phyloP scores from a whole-genome alignment of 1,140 invertebrate genomes.

The Drosophila littoralis region DNA sequence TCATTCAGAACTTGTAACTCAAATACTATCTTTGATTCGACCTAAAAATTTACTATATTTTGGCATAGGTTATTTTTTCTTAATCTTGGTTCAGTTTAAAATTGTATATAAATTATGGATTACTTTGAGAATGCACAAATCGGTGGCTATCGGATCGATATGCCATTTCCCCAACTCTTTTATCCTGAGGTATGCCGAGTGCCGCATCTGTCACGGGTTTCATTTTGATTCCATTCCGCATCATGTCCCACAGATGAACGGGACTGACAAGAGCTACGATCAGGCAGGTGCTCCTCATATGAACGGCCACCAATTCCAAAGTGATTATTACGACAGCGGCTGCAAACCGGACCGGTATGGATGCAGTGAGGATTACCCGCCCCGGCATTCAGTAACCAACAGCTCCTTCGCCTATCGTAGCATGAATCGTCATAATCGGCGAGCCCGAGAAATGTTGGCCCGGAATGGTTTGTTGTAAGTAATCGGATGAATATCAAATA shows the following conservation, averaged over 20 bases:
- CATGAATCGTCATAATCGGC: slow-evolving; percentile 7
- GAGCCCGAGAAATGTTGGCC: slow-evolving; percentile 38
- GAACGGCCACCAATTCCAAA: background rate
- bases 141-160: slow-evolving; percentile 1
- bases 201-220: no score
- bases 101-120: slow-evolving; percentile 5
- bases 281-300: background rate
- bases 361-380: background rate
- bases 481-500: background rate
- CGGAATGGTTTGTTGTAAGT: slow-evolving; percentile 60
- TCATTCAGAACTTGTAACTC: background rate
- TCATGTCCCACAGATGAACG: background rate
- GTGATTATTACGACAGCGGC: background rate
- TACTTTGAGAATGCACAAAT: slow-evolving; percentile 1
- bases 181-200: background rate
- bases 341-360: background rate
- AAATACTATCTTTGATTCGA: background rate
- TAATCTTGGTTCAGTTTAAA: background rate
- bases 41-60: background rate
- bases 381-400: background rate
- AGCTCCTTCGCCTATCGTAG: slow-evolving; percentile 39
- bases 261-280: background rate
- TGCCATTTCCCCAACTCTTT: background rate
- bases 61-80: background rate
- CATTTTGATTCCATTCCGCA: no score